phyloP scores from a whole-genome alignment of 2,797 vertebrate genomes.

The Pitangus sulphuratus region DNA sequence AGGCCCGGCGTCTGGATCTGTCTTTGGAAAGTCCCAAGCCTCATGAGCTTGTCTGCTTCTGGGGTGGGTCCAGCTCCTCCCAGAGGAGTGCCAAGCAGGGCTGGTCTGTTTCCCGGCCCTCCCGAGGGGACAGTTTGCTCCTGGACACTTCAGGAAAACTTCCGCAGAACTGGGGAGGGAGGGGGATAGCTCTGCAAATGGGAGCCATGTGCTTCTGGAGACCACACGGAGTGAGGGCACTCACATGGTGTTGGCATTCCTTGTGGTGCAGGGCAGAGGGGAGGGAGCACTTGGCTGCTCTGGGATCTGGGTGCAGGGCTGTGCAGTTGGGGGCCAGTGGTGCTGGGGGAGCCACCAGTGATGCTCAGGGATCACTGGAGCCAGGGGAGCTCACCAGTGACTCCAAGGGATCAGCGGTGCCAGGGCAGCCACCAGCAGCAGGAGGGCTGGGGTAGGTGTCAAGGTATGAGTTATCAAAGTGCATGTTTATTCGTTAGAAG shows the following conservation, averaged over 20 bases:
- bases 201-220: neutral
- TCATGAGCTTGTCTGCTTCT: rapidly evolving
- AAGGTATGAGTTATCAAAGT: rapidly evolving
- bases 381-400: neutral
- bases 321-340: rapidly evolving
- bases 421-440: neutral
- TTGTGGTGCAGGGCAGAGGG: rapidly evolving
- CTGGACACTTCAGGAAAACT: neutral
- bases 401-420: neutral
- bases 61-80: neutral
- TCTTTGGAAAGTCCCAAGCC: no score
- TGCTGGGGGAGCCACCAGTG: neutral
- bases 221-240: rapidly evolving
- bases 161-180: no score
- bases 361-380: neutral
- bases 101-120: rapidly evolving
- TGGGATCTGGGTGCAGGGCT: rapidly evolving
- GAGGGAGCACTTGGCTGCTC: rapidly evolving
- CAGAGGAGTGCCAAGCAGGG: neutral
- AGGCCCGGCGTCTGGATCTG: neutral
- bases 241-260: rapidly evolving
- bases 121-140: neutral
- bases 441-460: neutral
- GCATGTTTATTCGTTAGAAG: neutral
- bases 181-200: rapidly evolving